These are phyloP conservation scores for Leuciscus waleckii DNA, from an alignment of 2,797 vertebrate species.

Conservation along the genomic window DNA sequence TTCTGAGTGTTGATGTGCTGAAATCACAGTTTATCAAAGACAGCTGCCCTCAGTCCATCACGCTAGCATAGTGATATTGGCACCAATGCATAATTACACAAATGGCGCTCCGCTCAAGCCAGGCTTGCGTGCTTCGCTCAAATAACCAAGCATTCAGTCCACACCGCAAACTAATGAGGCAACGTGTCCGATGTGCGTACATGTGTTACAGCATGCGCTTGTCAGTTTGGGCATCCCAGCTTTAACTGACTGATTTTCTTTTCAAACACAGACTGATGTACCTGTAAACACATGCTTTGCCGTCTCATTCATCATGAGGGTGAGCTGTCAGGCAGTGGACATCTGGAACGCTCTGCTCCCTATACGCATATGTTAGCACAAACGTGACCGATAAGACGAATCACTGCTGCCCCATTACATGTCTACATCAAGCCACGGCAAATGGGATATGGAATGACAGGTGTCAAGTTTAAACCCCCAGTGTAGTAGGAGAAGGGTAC, in stretches of 20 bases:
- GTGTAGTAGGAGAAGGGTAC: slow-evolving; percentile 49
- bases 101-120: slow-evolving; percentile 22
- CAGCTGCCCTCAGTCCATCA: slow-evolving; percentile 32
- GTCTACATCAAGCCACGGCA: slow-evolving; percentile 1
- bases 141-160: slow-evolving; percentile 3
- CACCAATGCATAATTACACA: slow-evolving; percentile 22
- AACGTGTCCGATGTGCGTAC: background rate
- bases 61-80: slow-evolving; percentile 25
- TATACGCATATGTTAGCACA: slow-evolving; percentile 12
- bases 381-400: slow-evolving; percentile 67
- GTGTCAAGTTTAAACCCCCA: slow-evolving; percentile 73
- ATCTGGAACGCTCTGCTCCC: slow-evolving; percentile 68
- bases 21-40: slow-evolving; percentile 46
- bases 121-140: background rate
- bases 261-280: slow-evolving; percentile 32
- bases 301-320: slow-evolving; percentile 74
- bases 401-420: slow-evolving; percentile 66
- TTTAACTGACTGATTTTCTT: slow-evolving; percentile 27
- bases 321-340: slow-evolving; percentile 74
- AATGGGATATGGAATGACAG: slow-evolving; percentile 55
- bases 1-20: slow-evolving; percentile 27
- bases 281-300: slow-evolving; percentile 36
- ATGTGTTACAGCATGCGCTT: slow-evolving; percentile 3
- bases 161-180: slow-evolving; percentile 5
- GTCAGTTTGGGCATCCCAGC: background rate